A percentile compares a stretch with the other conserved stretches of the same genome.
These are phyloP conservation scores for Drosophila borealis DNA, from an alignment of 2,888 invertebrate species.

Conservation along the genomic window DNA sequence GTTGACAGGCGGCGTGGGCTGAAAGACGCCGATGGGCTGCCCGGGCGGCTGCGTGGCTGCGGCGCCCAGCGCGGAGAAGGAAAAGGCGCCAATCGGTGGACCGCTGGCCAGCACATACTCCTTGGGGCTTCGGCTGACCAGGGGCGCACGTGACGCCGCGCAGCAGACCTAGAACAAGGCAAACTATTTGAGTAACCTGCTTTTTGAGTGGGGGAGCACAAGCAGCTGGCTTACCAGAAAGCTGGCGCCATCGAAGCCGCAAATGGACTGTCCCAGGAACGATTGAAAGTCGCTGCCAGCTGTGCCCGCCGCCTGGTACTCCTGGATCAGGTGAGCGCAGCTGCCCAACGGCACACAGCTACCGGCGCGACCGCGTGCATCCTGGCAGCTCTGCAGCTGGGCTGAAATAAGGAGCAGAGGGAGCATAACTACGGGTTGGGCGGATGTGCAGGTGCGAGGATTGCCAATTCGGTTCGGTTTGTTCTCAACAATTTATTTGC, in stretches of 20 bases:
- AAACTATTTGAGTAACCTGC: not conserved
- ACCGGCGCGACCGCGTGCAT: constrained; percentile 86
- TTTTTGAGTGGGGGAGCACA: no score
- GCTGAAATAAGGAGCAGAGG: constrained; percentile 64
- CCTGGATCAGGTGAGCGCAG: constrained; percentile 86
- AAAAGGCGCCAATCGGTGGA: constrained; percentile 38
- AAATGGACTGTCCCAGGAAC: constrained; percentile 88
- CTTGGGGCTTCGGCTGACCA: constrained; percentile 54
- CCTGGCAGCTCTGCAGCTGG: constrained; percentile 83
- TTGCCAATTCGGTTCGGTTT: constrained; percentile 52
- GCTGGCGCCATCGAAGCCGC: constrained; percentile 88
- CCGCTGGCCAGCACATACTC: constrained; percentile 31
- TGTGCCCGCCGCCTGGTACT: constrained; percentile 71
- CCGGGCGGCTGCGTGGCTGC: constrained; percentile 16
- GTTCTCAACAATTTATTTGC: constrained; percentile 42
- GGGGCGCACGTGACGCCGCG: constrained; percentile 33
- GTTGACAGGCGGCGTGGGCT: constrained; percentile 63
- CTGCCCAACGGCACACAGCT: constrained; percentile 86
- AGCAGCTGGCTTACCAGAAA: constrained; percentile 87
- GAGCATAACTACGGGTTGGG: constrained; percentile 11
- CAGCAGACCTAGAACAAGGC: constrained; percentile 69
- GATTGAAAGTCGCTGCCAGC: constrained; percentile 82
- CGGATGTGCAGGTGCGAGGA: constrained; percentile 14
- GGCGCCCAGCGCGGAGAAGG: constrained; percentile 58
- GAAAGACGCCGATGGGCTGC: constrained; percentile 44